These are phyloP conservation scores for Macrocentrus cingulum DNA, from an alignment of 1,140 invertebrate species.

Conservation along the genomic window DNA sequence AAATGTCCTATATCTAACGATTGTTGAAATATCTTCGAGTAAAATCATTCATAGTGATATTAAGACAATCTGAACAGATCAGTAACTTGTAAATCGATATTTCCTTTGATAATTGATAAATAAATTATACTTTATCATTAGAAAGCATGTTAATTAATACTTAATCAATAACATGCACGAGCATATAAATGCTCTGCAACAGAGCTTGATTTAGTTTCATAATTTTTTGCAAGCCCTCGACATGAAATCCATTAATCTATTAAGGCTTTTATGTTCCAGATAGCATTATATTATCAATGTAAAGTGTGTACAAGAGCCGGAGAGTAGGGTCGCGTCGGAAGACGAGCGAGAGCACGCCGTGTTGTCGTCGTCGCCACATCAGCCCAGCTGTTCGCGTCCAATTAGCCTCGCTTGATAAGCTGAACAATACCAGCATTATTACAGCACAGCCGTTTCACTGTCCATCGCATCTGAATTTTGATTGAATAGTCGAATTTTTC, in stretches of 20 bases:
- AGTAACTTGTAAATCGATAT: too few species aligned
- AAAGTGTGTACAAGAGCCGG: conserved; percentile 24
- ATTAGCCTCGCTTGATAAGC: conserved; percentile 59
- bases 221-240: background rate
- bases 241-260: conserved; percentile 52
- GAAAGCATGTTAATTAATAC: background rate
- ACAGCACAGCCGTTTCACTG: conserved; percentile 42
- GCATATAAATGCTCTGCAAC: background rate
- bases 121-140: too few species aligned
- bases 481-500: background rate
- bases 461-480: conserved; percentile 28
- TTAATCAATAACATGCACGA: background rate
- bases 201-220: conserved; percentile 9
- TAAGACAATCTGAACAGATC: too few species aligned
- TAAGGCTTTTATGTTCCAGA: conserved; percentile 53
- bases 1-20: too few species aligned
- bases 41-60: too few species aligned
- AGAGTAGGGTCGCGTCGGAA: conserved; percentile 3
- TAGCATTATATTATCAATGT: conserved; percentile 57
- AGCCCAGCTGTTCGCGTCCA: conserved; percentile 56
- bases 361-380: conserved; percentile 30
- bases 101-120: too few species aligned
- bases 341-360: conserved; percentile 4
- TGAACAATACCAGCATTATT: conserved; percentile 58
- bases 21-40: too few species aligned